Evolutionary conservation across 2,888 invertebrate species (phyloP).

Genomic region (Sphaerophoria taeniata): DNA sequence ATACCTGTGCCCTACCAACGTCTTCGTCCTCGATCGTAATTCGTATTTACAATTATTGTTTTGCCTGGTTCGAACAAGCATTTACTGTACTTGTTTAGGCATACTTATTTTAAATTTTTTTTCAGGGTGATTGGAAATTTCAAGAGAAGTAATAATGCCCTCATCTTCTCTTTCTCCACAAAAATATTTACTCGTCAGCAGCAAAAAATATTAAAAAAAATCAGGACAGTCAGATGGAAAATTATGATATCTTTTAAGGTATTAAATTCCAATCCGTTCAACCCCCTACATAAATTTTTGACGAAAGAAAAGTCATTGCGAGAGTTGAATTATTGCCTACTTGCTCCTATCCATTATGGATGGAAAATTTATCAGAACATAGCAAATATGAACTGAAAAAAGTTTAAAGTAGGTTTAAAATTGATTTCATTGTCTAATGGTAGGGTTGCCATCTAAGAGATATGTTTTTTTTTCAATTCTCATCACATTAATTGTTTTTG

Average conservation of each 20-base stretch:
- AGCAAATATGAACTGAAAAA: neutral
- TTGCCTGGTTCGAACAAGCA: neutral
- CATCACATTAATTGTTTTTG: too few relatives aligned
- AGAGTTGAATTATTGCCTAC: neutral
- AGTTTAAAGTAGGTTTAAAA: neutral
- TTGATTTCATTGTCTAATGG: neutral
- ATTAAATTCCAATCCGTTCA: neutral
- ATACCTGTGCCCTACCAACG: neutral
- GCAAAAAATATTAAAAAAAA: neutral
- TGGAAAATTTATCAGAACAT: slow-evolving; percentile 31
- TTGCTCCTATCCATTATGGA: neutral
- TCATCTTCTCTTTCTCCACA: neutral
- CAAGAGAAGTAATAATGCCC: neutral
- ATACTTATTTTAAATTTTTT: neutral
- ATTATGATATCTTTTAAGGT: neutral
- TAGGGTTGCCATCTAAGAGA: too few relatives aligned
- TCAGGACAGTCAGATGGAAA: neutral
- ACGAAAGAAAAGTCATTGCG: neutral
- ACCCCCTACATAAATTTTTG: neutral
- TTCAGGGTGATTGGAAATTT: neutral
- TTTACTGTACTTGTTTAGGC: neutral
- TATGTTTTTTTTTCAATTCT: too few relatives aligned
- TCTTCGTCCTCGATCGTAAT: neutral
- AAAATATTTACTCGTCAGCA: neutral
- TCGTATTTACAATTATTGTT: slow-evolving; percentile 8